Evolutionary conservation across 1,140 invertebrate genomes (phyloP), one percentile per base, ranked within the genome.

Genomic region (Panagrolaimus sp.): DNA sequence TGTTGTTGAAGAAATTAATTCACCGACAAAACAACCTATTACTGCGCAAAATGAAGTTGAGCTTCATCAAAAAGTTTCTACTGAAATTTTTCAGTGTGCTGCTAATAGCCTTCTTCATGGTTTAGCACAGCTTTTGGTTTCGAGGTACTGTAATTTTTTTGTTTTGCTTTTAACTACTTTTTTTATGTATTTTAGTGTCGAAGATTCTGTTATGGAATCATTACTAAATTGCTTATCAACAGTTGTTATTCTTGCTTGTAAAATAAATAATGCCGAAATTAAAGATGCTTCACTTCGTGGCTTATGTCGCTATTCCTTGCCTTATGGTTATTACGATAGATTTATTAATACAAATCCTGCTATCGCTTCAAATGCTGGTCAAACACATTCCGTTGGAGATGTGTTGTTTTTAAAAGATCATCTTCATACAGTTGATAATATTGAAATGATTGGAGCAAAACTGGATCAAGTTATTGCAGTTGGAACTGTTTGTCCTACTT

Each of bases 61-160:
- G n/a, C 23, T 14, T 16, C 48, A 79, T 90, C 9, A 87, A 89
- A 76, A 84, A 86, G 64, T 86, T 45, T 74, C 84, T 66, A 79
- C 84, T 51, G 90, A 95, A 83, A 84, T 98, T 23, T 89, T 97
- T 4, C 91, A 91, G 80, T 96, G 93, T 0, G 93, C 92, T 72
- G 97, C 93, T 93, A 92, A 91, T 83, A 93, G 92, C 7, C 85
- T 97, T 38, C 86, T 96, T 14, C 91, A 92, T 75, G 92, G 93
- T 9, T 85, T 97, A 31, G 91, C 91, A 73, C 89, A 93, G 0
- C 84, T 98, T 14, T 89, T 96, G 16, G 95, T 97, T 84, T 92
- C 93, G 1, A 95, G 89, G 89, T 89, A 38, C 31, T 38, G 7
- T 38, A 38, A 38, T 38, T 38, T 38, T 38, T 38, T 38, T 38